Conservation (phyloP, 2,113 vertebrate species). For the Pollachius pollachius region DNA sequence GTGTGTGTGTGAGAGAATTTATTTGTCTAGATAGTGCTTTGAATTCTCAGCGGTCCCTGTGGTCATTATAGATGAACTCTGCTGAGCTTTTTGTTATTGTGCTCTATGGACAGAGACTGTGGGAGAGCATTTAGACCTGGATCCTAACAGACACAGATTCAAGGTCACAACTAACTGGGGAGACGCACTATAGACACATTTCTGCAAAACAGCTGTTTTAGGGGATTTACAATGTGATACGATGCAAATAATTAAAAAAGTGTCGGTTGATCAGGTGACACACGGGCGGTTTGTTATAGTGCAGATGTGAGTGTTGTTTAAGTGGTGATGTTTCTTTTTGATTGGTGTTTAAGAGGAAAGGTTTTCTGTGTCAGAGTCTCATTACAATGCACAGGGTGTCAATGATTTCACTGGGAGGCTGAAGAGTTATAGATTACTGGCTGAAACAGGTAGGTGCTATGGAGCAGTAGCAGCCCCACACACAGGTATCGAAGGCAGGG, state of each 20-base stretch:
- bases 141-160: conserved; percentile 41
- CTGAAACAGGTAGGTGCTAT: conserved; percentile 55
- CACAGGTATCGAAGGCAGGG: conserved; percentile 54
- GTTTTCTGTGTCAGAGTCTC: conserved; percentile 38
- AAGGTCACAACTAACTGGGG: conserved; percentile 46
- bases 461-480: conserved; percentile 52
- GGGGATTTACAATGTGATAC: too few species aligned
- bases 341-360: conserved; percentile 29
- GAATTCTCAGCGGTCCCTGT: conserved; percentile 45
- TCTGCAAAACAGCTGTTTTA: too few species aligned
- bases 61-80: conserved; percentile 58
- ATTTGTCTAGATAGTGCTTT: conserved; percentile 21
- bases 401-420: conserved; percentile 62
- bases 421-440: conserved; percentile 70
- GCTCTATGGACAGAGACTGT: conserved; percentile 29
- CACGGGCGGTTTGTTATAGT: background rate
- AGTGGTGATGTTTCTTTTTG: conserved; percentile 50
- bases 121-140: conserved; percentile 59
- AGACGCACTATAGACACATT: conserved; percentile 11
- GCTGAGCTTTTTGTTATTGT: conserved; percentile 53
- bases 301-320: conserved; percentile 1
- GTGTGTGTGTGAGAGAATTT: conserved; percentile 20
- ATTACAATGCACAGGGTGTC: conserved; percentile 68
- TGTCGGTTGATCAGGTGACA: background rate
- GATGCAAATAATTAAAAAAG: background rate